Conservation (phyloP, 2,888 invertebrate species). For the Eupithecia tripunctaria region DNA sequence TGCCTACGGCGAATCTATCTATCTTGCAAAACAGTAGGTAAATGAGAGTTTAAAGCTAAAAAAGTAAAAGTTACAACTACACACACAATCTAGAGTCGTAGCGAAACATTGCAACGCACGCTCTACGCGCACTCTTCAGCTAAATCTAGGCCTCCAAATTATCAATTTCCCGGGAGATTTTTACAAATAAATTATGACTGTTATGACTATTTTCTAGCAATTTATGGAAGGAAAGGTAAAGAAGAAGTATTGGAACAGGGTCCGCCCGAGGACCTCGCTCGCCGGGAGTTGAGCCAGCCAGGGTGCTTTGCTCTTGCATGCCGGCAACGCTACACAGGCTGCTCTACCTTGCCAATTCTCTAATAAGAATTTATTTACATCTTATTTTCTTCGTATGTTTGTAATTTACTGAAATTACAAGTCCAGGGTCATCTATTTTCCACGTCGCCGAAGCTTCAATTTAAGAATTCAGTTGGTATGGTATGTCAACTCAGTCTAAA, state of each 20-base stretch:
- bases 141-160: not conserved
- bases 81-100: not conserved
- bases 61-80: not conserved
- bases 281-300: slow-evolving; percentile 73
- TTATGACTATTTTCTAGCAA: not conserved
- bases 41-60: too few species aligned
- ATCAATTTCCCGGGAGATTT: too few species aligned
- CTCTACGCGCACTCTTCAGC: not conserved
- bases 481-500: not conserved
- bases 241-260: not conserved
- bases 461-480: not conserved
- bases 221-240: not conserved
- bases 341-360: slow-evolving; percentile 60
- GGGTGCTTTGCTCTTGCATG: slow-evolving; percentile 69
- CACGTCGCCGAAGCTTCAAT: not conserved
- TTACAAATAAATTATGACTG: too few species aligned
- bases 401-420: not conserved
- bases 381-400: not conserved
- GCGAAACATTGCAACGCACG: not conserved
- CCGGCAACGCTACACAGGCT: slow-evolving; percentile 47
- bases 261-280: slow-evolving; percentile 70
- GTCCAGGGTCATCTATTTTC: not conserved
- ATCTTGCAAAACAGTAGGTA: too few species aligned
- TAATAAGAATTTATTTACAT: not conserved
- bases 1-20: too few species aligned